Conservation (phyloP, 2,797 vertebrate species). For the Linurgus olivaceus region DNA sequence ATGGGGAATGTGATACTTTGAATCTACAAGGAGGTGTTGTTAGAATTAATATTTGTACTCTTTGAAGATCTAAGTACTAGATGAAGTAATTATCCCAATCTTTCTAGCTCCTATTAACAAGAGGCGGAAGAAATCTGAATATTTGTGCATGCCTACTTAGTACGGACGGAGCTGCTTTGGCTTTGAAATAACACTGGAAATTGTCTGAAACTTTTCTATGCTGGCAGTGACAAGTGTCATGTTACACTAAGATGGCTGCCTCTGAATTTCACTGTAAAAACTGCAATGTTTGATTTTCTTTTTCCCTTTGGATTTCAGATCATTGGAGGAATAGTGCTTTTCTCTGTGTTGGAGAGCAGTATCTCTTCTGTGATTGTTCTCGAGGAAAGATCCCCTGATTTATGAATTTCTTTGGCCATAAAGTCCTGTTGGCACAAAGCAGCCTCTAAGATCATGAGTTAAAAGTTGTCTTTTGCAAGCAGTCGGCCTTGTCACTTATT, state of each 20-base stretch:
- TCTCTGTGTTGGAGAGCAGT: background rate
- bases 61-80: background rate
- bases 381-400: background rate
- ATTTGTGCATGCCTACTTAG: background rate
- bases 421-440: background rate
- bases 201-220: background rate
- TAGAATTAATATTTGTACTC: background rate
- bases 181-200: background rate
- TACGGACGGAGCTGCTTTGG: fast-evolving
- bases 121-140: background rate
- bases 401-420: background rate
- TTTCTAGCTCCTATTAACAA: background rate
- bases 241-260: conserved; percentile 8
- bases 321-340: fast-evolving
- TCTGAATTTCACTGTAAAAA: background rate
- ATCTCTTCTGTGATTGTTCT: background rate
- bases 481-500: background rate
- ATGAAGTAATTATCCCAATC: background rate
- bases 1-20: background rate
- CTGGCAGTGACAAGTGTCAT: background rate
- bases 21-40: background rate
- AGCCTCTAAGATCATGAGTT: background rate
- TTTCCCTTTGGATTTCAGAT: background rate
- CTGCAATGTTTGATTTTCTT: background rate
- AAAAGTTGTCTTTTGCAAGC: background rate